A percentile compares a stretch with the other conserved stretches of the same genome.
These are phyloP conservation scores for Microcebus lehilahytsara DNA, from an alignment of 2,113 vertebrate genomes.

Conservation along the genomic window DNA sequence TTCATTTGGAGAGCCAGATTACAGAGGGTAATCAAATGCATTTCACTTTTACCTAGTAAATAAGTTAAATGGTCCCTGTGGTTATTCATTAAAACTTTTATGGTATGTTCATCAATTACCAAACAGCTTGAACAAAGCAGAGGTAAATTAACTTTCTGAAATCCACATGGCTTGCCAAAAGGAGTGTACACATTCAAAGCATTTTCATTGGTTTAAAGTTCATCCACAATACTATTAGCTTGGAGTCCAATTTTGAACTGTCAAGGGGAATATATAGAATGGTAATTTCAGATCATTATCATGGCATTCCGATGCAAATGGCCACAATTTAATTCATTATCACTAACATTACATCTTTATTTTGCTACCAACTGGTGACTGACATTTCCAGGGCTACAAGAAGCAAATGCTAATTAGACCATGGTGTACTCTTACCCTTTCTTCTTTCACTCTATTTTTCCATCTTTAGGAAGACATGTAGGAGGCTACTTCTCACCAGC, in stretches of 20 bases:
- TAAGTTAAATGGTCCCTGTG: slow-evolving; percentile 83
- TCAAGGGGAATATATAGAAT: slow-evolving; percentile 88
- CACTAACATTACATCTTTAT: slow-evolving; percentile 88
- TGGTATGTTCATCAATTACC: slow-evolving; percentile 86
- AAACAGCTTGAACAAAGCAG: slow-evolving; percentile 87
- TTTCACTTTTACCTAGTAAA: slow-evolving; percentile 82
- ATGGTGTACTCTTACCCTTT: slow-evolving; percentile 85
- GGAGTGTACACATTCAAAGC: slow-evolving; percentile 80
- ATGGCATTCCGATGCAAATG: slow-evolving; percentile 89
- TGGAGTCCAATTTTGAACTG: slow-evolving; percentile 87
- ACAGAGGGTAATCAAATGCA: slow-evolving; percentile 80
- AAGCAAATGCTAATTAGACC: slow-evolving; percentile 88
- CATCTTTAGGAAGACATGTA: slow-evolving; percentile 61
- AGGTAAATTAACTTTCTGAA: slow-evolving; percentile 86
- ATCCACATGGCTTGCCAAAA: slow-evolving; percentile 83
- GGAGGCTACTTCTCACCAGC: slow-evolving; percentile 72
- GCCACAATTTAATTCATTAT: slow-evolving; percentile 89
- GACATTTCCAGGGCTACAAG: slow-evolving; percentile 86
- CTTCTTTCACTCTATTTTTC: slow-evolving; percentile 78
- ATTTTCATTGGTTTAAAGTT: slow-evolving; percentile 87
- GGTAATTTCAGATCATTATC: slow-evolving; percentile 89
- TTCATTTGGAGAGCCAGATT: slow-evolving; percentile 70
- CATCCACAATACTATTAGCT: slow-evolving; percentile 86
- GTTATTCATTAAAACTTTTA: slow-evolving; percentile 86
- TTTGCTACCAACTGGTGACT: slow-evolving; percentile 89